These are phyloP conservation scores for Gryon sp. DNA, from an alignment of 1,140 invertebrate genomes.

Conservation along the genomic window DNA sequence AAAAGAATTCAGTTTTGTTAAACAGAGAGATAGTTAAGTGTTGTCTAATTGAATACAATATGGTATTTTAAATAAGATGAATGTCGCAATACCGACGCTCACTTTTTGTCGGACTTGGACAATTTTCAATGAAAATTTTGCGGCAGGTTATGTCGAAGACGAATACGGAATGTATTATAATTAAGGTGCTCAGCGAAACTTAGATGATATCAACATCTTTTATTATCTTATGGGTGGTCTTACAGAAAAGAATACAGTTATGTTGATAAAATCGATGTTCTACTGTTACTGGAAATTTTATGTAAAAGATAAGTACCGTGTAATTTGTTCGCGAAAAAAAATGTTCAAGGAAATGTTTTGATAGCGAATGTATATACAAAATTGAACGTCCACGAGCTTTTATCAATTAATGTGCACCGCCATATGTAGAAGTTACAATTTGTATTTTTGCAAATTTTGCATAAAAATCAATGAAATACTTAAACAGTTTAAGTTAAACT, in stretches of 20 bases:
- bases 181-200: conserved; percentile 46
- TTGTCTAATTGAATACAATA: no score
- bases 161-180: conserved; percentile 46
- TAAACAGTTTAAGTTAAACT: no score
- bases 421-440: no score
- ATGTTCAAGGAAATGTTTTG: conserved; percentile 39
- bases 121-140: conserved; percentile 30
- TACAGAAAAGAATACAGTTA: conserved; percentile 61
- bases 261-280: conserved; percentile 61
- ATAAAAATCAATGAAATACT: no score
- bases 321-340: conserved; percentile 51
- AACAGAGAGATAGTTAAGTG: no score
- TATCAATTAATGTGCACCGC: conserved; percentile 39
- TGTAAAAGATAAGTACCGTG: conserved; percentile 56
- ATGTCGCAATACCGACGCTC: no score
- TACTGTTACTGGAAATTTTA: conserved; percentile 60
- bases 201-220: conserved; percentile 55
- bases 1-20: no score
- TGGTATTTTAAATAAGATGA: no score
- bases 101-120: not conserved
- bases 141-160: conserved; percentile 4
- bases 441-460: no score
- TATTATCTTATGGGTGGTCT: conserved; percentile 61
- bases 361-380: conserved; percentile 47
- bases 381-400: conserved; percentile 36